These are phyloP conservation scores for Sialia sialis DNA, from an alignment of 2,113 vertebrate genomes.

Conservation along the genomic window DNA sequence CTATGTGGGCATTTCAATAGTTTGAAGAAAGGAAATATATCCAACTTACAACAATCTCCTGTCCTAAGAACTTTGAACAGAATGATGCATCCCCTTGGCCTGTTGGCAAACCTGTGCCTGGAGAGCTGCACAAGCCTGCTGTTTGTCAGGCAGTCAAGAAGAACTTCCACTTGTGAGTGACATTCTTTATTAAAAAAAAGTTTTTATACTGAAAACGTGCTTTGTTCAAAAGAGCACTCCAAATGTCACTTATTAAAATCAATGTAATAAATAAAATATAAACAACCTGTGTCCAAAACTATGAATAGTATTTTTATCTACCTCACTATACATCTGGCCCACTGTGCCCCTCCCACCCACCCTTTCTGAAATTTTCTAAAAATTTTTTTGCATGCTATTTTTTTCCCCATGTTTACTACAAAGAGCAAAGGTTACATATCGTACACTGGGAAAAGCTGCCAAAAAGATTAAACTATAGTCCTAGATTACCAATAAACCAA, in stretches of 20 bases:
- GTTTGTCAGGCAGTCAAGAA: conserved; percentile 23
- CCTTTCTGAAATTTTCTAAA: neutral
- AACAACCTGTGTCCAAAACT: conserved; percentile 59
- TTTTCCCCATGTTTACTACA: neutral
- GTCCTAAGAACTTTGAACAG: neutral
- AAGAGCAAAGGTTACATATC: conserved; percentile 33
- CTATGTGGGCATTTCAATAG: neutral
- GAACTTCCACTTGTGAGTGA: conserved; percentile 19
- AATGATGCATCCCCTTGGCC: neutral
- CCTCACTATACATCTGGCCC: conserved; percentile 62
- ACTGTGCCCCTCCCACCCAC: conserved; percentile 27
- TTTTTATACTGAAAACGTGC: conserved; percentile 42
- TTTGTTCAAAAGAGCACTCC: conserved; percentile 41
- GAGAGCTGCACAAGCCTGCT: neutral
- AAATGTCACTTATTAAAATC: conserved; percentile 36
- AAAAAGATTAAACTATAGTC: conserved; percentile 27
- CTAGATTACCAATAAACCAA: conserved; percentile 6
- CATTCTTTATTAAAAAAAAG: conserved; percentile 55
- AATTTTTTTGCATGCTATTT: neutral
- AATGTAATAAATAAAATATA: conserved; percentile 51
- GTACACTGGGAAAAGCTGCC: conserved; percentile 50
- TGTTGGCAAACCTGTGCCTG: neutral
- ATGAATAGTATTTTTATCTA: conserved; percentile 40
- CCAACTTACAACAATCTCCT: neutral
- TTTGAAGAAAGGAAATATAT: conserved; percentile 15